A percentile compares a stretch with the other conserved stretches of the same genome.
Conservation (phyloP, 2,888 invertebrate genomes). For the Sinohyriopsis cumingii region DNA sequence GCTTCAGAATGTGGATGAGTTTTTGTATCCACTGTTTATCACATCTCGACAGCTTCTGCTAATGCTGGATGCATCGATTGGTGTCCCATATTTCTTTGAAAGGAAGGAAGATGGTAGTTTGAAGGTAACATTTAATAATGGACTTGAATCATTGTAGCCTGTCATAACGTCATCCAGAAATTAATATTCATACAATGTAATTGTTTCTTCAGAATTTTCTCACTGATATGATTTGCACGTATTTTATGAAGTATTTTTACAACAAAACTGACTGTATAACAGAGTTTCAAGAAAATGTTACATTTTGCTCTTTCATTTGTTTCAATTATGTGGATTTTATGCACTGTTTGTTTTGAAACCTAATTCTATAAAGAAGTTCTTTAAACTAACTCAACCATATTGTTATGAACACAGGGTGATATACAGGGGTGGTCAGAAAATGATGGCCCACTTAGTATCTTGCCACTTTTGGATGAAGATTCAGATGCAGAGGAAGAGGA, state of each 20-base stretch:
- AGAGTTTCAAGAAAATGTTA: no score
- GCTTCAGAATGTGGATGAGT: conserved; percentile 43
- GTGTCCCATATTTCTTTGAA: conserved; percentile 53
- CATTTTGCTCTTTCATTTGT: no score
- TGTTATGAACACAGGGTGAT: conserved; percentile 19
- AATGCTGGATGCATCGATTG: conserved; percentile 60
- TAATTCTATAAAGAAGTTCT: no score
- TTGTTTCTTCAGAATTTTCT: no score
- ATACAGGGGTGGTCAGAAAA: conserved; percentile 42
- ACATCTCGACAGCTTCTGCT: conserved; percentile 60
- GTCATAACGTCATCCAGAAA: no score
- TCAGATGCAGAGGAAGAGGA: conserved; percentile 44
- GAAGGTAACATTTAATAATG: conserved; percentile 20
- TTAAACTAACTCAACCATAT: no score
- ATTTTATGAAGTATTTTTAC: no score
- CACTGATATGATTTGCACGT: no score
- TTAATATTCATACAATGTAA: no score
- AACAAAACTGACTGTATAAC: no score
- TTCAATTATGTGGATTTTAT: no score
- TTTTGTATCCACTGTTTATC: conserved; percentile 56
- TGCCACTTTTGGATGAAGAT: conserved; percentile 40
- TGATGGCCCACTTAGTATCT: conserved; percentile 35
- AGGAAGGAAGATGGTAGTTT: conserved; percentile 56
- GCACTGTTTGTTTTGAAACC: no score
- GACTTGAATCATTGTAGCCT: neutral